Conservation (phyloP, 2,888 invertebrate species). For the Trichopria drosophilae region DNA sequence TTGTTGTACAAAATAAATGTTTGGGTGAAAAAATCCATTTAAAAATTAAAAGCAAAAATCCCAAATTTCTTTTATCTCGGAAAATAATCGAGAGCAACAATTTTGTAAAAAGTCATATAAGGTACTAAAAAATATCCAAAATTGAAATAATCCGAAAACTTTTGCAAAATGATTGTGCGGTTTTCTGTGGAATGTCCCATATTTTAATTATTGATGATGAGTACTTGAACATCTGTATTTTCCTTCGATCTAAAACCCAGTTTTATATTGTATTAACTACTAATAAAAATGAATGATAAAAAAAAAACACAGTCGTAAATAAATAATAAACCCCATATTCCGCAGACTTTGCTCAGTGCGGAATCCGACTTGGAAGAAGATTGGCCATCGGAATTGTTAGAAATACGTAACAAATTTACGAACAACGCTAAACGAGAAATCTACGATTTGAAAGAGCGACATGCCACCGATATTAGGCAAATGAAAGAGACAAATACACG, state of each 20-base stretch:
- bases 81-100: too few species aligned
- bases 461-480: constrained; percentile 66
- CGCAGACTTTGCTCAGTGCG: constrained; percentile 69
- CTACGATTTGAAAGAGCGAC: constrained; percentile 62
- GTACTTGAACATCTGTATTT: not conserved
- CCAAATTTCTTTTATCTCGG: too few species aligned
- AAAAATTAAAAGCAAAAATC: too few species aligned
- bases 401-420: constrained; percentile 73
- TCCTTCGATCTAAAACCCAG: not conserved
- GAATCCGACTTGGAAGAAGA: constrained; percentile 71
- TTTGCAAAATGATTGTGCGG: constrained; percentile 1
- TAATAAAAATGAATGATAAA: too few species aligned
- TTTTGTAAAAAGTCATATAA: too few species aligned
- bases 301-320: too few species aligned
- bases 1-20: too few species aligned
- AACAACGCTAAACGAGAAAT: constrained; percentile 68
- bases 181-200: not conserved
- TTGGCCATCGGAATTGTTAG: constrained; percentile 76
- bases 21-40: too few species aligned
- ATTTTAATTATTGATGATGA: not conserved
- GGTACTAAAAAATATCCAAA: too few species aligned
- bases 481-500: constrained; percentile 46
- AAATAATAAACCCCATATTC: constrained; percentile 9
- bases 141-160: too few species aligned
- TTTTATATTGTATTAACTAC: constrained; percentile 8